These are phyloP conservation scores for Ictidomys tridecemlineatus DNA, from an alignment of 2,113 vertebrate species.

Conservation along the genomic window DNA sequence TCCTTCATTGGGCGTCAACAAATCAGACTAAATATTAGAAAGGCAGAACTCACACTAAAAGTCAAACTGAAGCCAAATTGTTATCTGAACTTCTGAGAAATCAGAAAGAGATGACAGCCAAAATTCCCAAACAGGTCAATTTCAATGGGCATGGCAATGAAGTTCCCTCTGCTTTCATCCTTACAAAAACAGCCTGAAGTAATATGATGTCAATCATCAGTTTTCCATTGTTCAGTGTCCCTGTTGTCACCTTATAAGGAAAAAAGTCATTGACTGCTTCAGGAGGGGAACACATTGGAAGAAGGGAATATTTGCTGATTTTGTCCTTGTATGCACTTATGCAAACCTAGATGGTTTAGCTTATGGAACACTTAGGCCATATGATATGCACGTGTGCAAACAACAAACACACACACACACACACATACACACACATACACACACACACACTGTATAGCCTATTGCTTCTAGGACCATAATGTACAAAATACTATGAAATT, in stretches of 20 bases:
- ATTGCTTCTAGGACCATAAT: background rate
- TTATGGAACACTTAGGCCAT: background rate
- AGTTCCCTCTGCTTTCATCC: background rate
- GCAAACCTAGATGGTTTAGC: background rate
- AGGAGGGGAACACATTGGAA: background rate
- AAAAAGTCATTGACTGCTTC: background rate
- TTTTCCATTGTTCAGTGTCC: background rate
- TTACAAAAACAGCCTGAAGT: background rate
- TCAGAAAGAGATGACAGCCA: background rate
- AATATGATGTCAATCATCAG: background rate
- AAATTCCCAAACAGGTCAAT: background rate
- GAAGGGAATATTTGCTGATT: background rate
- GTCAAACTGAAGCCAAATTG: background rate
- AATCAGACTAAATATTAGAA: background rate
- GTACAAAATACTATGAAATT: background rate
- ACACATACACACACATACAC: background rate
- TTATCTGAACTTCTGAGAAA: background rate
- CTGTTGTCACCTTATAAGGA: background rate
- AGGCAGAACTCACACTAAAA: background rate
- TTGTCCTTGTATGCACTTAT: background rate
- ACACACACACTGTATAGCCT: background rate
- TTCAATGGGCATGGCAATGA: background rate
- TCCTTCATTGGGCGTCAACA: background rate
- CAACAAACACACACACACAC: background rate
- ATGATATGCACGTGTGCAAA: background rate